Evolutionary conservation across 1,140 invertebrate species (phyloP).

Genomic region (Lordiphosa collinella): DNA sequence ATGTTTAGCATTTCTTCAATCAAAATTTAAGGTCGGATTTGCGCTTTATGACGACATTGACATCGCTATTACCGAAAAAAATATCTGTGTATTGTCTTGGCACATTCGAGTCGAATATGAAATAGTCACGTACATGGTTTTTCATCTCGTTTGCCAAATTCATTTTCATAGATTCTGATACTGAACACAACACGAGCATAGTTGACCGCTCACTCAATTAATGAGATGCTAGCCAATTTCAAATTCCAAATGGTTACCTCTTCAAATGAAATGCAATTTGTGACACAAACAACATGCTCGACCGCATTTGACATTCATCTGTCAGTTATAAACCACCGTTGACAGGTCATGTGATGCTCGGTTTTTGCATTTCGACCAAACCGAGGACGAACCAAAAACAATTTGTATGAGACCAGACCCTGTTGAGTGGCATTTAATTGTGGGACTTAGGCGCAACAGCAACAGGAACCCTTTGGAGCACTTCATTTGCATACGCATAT

Average conservation of each 20-base stretch:
- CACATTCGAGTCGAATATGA: too few relatives aligned
- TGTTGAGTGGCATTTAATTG: too few relatives aligned
- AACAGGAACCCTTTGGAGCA: background rate
- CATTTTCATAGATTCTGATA: too few relatives aligned
- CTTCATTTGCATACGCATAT: constrained; percentile 47
- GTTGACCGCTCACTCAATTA: background rate
- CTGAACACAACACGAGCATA: too few relatives aligned
- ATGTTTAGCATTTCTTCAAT: too few relatives aligned
- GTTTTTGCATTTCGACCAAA: background rate
- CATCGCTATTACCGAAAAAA: too few relatives aligned
- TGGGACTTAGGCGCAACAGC: background rate
- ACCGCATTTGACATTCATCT: background rate
- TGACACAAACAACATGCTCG: background rate
- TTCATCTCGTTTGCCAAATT: too few relatives aligned
- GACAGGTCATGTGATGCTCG: background rate
- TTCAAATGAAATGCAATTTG: constrained; percentile 9
- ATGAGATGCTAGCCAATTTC: background rate
- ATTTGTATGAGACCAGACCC: background rate
- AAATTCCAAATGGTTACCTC: background rate
- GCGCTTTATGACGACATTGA: too few relatives aligned
- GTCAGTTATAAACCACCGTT: background rate
- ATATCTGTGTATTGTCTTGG: too few relatives aligned
- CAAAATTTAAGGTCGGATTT: too few relatives aligned
- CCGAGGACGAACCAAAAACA: background rate
- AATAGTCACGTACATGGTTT: too few relatives aligned